Evolutionary conservation across 1,140 invertebrate genomes (phyloP).

Genomic region (Papilio dardanus): DNA sequence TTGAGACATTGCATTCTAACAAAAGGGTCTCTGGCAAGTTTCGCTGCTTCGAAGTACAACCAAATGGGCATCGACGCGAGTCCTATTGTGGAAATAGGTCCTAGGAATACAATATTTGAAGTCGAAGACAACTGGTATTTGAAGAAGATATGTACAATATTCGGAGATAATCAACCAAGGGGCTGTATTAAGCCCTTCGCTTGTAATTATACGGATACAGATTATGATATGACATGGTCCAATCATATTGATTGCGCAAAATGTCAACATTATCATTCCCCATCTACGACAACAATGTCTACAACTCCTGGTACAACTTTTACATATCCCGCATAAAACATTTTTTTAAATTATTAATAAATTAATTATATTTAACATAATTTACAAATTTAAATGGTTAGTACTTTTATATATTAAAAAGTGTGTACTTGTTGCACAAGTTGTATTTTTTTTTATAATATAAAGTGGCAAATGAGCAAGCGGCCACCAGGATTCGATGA

Average conservation of each 20-base stretch:
- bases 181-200: conserved; percentile 54
- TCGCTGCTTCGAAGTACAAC: conserved; percentile 45
- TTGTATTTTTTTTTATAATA: too few species aligned
- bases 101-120: conserved; percentile 53
- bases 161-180: conserved; percentile 52
- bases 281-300: not conserved
- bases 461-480: too few species aligned
- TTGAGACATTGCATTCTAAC: conserved; percentile 52
- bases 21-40: conserved; percentile 46
- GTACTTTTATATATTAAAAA: too few species aligned
- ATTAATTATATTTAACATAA: not conserved
- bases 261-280: not conserved
- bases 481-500: too few species aligned
- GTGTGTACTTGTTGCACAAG: too few species aligned
- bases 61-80: conserved; percentile 49
- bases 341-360: not conserved
- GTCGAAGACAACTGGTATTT: conserved; percentile 57
- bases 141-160: conserved; percentile 60
- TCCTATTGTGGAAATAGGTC: conserved; percentile 53
- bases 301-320: not conserved
- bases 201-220: conserved; percentile 46
- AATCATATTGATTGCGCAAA: conserved; percentile 27
- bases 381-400: too few species aligned
- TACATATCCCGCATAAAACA: not conserved
- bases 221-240: conserved; percentile 26